Evolutionary conservation across 2,113 vertebrate genomes (phyloP).

Genomic region (Cranoglanis bouderius): DNA sequence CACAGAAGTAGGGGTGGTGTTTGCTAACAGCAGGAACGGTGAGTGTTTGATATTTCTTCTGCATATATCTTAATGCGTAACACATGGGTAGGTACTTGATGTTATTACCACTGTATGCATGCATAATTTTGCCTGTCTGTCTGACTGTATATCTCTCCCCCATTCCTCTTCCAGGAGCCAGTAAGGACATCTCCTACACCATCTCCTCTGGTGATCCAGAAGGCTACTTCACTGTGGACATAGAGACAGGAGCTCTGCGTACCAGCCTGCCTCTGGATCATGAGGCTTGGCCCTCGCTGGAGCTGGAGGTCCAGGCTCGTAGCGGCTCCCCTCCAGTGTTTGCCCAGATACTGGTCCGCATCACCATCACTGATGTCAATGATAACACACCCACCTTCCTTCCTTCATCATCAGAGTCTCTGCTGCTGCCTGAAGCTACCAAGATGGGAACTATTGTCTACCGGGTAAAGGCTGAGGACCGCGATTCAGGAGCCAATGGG

Average conservation of each 20-base stretch:
- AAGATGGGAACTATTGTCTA: conserved; percentile 86
- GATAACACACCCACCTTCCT: conserved; percentile 86
- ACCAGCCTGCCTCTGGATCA: conserved; percentile 86
- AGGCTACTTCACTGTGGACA: conserved; percentile 86
- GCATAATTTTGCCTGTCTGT: background rate
- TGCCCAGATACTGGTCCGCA: conserved; percentile 77
- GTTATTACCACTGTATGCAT: background rate
- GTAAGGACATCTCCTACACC: conserved; percentile 82
- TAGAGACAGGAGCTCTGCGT: conserved; percentile 78
- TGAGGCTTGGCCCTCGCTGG: conserved; percentile 79
- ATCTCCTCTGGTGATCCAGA: conserved; percentile 90
- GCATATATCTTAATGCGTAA: background rate
- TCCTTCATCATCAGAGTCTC: conserved; percentile 83
- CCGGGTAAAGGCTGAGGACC: conserved; percentile 82
- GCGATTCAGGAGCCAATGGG: conserved; percentile 84
- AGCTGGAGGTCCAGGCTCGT: conserved; percentile 87
- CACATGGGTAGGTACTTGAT: background rate
- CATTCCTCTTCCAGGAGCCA: conserved; percentile 70
- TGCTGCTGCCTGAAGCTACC: conserved; percentile 83
- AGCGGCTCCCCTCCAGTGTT: conserved; percentile 88
- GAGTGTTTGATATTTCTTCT: conserved; percentile 31
- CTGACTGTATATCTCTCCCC: background rate
- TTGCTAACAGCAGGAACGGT: conserved; percentile 77
- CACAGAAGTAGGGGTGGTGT: conserved; percentile 80
- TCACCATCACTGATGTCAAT: conserved; percentile 87